These are phyloP conservation scores for Anticlea derivata DNA, from an alignment of 2,888 invertebrate genomes.

Conservation along the genomic window DNA sequence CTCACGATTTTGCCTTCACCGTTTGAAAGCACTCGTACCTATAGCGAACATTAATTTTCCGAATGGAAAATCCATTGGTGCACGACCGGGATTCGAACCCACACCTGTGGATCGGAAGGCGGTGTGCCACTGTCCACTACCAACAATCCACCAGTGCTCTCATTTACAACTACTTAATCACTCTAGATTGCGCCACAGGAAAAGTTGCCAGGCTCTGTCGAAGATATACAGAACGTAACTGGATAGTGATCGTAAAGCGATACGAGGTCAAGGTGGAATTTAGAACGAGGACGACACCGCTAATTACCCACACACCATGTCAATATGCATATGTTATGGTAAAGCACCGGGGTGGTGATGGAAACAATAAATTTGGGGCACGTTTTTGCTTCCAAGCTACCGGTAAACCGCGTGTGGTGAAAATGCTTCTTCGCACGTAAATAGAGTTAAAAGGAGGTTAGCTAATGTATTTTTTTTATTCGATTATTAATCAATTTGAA, in stretches of 20 bases:
- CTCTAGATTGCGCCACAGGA: not conserved
- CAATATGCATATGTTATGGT: constrained; percentile 53
- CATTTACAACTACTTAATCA: too few relatives aligned
- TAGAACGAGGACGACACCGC: constrained; percentile 70
- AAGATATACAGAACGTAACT: constrained; percentile 65
- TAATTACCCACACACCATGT: constrained; percentile 70
- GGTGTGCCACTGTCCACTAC: too few relatives aligned
- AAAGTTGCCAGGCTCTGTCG: not conserved
- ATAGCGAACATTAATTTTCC: too few relatives aligned
- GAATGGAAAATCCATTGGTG: too few relatives aligned
- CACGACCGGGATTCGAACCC: too few relatives aligned
- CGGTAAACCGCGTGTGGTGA: constrained; percentile 36
- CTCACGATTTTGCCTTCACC: too few relatives aligned
- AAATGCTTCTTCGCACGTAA: constrained; percentile 24
- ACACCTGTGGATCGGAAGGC: too few relatives aligned
- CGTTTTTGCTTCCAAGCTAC: constrained; percentile 26
- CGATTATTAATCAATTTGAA: too few relatives aligned
- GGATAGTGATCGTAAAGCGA: constrained; percentile 67
- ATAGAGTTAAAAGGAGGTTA: constrained; percentile 28
- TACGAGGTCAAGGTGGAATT: constrained; percentile 75
- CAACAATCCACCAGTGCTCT: too few relatives aligned
- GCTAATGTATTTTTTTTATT: too few relatives aligned
- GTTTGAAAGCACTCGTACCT: too few relatives aligned
- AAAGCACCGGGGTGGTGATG: constrained; percentile 44
- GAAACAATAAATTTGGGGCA: constrained; percentile 43